A percentile compares a stretch with the other conserved stretches of the same genome.
These are phyloP conservation scores for Bacillus rossius DNA, from an alignment of 1,140 invertebrate species.

Conservation along the genomic window DNA sequence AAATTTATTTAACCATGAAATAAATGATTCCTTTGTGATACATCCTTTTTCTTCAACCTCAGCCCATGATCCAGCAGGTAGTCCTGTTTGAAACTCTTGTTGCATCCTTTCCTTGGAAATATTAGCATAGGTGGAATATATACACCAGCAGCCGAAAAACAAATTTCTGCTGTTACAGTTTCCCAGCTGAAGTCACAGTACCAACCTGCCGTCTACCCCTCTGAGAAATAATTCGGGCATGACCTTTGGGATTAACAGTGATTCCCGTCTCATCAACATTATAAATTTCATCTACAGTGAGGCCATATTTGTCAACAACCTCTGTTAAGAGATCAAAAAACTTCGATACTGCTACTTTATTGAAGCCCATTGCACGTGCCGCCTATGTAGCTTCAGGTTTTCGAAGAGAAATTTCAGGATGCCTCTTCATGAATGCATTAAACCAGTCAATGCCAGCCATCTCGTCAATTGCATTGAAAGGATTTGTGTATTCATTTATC, in stretches of 20 bases:
- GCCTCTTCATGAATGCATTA: neutral
- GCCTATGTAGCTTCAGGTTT: neutral
- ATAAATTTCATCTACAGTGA: conserved; percentile 12
- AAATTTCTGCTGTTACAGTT: conserved; percentile 31
- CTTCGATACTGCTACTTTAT: neutral
- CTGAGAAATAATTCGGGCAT: conserved; percentile 25
- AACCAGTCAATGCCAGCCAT: neutral
- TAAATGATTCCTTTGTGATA: too few relatives aligned
- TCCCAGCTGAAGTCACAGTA: conserved; percentile 25
- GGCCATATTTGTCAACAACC: conserved; percentile 8
- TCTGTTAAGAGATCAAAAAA: conserved; percentile 8
- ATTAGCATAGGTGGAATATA: conserved; percentile 33
- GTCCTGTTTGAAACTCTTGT: conserved; percentile 27
- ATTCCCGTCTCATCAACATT: conserved; percentile 20
- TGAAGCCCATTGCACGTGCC: neutral
- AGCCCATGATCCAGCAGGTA: conserved; percentile 21
- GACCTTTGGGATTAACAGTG: conserved; percentile 14
- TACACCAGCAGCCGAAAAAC: conserved; percentile 30
- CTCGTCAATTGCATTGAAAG: neutral
- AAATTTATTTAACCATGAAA: conserved; percentile 31
- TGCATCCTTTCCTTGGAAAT: conserved; percentile 32
- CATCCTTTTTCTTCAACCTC: conserved; percentile 26
- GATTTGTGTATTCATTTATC: conserved; percentile 20
- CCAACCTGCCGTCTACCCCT: conserved; percentile 17
- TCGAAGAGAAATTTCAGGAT: conserved; percentile 2